Conservation (phyloP, 2,888 invertebrate genomes). For the Troides helena region DNA sequence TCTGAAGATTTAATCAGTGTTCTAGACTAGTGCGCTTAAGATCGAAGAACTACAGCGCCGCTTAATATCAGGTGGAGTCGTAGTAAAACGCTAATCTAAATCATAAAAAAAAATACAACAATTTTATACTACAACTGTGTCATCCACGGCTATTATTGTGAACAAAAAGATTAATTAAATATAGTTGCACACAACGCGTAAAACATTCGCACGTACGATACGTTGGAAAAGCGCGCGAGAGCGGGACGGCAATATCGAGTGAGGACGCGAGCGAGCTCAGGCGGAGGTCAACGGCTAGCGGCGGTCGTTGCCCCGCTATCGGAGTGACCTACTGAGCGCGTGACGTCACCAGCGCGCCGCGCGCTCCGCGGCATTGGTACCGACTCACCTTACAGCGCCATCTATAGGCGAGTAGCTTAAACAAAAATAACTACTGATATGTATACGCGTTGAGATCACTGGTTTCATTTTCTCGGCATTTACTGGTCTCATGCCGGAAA, state of each 20-base stretch:
- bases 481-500: no score
- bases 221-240: constrained; percentile 62
- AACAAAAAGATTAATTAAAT: constrained; percentile 49
- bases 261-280: constrained; percentile 72
- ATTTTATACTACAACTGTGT: neutral
- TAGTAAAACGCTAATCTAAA: no score
- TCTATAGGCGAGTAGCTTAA: constrained; percentile 66
- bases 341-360: constrained; percentile 78
- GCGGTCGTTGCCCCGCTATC: constrained; percentile 82
- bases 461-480: no score
- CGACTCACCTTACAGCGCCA: constrained; percentile 62
- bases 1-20: neutral
- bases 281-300: constrained; percentile 81
- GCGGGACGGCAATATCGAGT: constrained; percentile 58
- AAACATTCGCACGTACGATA: constrained; percentile 55
- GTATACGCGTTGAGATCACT: neutral
- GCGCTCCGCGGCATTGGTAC: constrained; percentile 63
- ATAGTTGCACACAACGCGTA: constrained; percentile 56
- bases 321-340: constrained; percentile 81
- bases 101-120: neutral
- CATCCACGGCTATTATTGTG: constrained; percentile 6
- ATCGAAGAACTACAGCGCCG: no score
- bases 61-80: no score
- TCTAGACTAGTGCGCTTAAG: no score
- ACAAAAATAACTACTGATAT: neutral